A percentile compares a stretch with the other conserved stretches of the same genome.
Evolutionary conservation across 2,888 invertebrate genomes (phyloP).

Genomic region (Lasioglossum oenotherae): DNA sequence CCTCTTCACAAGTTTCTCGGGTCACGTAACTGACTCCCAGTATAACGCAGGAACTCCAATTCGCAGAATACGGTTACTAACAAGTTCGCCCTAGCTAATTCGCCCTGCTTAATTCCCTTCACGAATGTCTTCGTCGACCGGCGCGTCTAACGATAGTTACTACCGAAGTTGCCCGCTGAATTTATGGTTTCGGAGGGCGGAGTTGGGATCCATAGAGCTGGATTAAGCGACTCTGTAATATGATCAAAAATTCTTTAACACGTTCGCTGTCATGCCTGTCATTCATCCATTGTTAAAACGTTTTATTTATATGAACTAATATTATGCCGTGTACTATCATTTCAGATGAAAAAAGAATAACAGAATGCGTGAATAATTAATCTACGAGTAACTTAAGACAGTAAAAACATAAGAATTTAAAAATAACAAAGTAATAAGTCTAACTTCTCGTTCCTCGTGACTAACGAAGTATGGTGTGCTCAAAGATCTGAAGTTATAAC

Average conservation of each 20-base stretch:
- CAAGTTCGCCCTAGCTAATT: background rate
- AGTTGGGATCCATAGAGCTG: background rate
- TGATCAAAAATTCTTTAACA: background rate
- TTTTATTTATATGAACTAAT: too few relatives aligned
- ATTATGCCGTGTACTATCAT: too few relatives aligned
- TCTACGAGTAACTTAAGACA: too few relatives aligned
- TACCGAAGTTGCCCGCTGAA: conserved; percentile 6
- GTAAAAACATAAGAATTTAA: too few relatives aligned
- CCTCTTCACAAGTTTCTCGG: background rate
- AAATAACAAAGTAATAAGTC: too few relatives aligned
- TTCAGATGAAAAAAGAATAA: too few relatives aligned
- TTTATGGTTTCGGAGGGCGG: background rate
- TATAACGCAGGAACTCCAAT: background rate
- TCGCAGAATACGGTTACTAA: background rate
- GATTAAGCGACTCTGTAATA: background rate
- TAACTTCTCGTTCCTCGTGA: too few relatives aligned
- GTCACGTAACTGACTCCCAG: background rate
- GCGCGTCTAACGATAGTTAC: conserved; percentile 28
- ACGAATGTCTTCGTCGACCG: background rate
- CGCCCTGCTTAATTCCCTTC: conserved; percentile 3
- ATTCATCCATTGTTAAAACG: too few relatives aligned
- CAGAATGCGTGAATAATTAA: too few relatives aligned
- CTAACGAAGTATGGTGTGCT: too few relatives aligned
- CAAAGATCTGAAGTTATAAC: too few relatives aligned
- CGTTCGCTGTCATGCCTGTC: too few relatives aligned